These are phyloP conservation scores for Calliopsis andreniformis DNA, from an alignment of 1,140 invertebrate species.

Conservation along the genomic window DNA sequence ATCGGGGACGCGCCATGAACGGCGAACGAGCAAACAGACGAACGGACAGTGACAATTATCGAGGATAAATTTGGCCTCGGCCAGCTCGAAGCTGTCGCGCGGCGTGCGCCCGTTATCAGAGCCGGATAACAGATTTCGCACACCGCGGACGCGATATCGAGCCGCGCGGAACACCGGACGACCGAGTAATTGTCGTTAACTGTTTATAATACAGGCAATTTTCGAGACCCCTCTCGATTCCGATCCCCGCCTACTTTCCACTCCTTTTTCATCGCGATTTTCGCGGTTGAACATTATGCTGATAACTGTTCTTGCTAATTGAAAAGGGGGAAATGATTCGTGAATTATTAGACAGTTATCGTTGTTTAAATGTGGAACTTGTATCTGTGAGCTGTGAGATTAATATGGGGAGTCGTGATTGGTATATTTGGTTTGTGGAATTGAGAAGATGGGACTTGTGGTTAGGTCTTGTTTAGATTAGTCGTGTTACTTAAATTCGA, in stretches of 20 bases:
- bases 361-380: too few species aligned
- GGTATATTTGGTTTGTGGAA: too few species aligned
- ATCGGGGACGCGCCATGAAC: constrained; percentile 52
- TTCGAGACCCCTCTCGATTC: not conserved
- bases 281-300: too few species aligned
- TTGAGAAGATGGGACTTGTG: too few species aligned
- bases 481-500: too few species aligned
- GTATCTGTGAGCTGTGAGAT: too few species aligned
- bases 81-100: not conserved
- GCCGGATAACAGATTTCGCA: constrained; percentile 58
- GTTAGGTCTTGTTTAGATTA: too few species aligned
- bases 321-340: too few species aligned
- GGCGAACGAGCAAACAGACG: constrained; percentile 55
- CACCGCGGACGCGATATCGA: constrained; percentile 32
- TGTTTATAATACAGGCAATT: constrained; percentile 40
- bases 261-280: not conserved
- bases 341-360: too few species aligned
- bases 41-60: constrained; percentile 61
- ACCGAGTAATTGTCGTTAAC: constrained; percentile 57
- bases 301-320: too few species aligned
- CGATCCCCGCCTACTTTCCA: not conserved
- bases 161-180: constrained; percentile 41
- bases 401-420: too few species aligned
- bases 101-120: constrained; percentile 16
- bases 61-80: constrained; percentile 62